These are phyloP conservation scores for Tigriopus californicus DNA, from an alignment of 2,888 invertebrate species.

Conservation along the genomic window DNA sequence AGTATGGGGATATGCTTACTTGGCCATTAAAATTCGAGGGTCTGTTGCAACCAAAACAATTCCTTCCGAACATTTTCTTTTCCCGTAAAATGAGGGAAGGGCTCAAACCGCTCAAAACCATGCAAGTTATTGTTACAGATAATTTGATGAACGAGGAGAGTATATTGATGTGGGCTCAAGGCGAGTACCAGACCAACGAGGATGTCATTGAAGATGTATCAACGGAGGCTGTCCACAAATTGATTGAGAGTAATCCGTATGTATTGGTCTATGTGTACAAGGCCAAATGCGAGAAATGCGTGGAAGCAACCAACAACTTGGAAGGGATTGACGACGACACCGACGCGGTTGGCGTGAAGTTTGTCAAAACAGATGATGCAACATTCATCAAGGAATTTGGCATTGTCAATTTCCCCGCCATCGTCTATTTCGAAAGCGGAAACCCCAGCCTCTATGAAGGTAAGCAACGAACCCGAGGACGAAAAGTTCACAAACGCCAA, in stretches of 20 bases:
- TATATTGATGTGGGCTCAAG: conserved; percentile 71
- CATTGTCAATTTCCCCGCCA: conserved; percentile 73
- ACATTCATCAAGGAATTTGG: conserved; percentile 75
- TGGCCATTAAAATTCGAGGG: too few species aligned
- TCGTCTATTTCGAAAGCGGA: conserved; percentile 81
- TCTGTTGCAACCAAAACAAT: too few species aligned
- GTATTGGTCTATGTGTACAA: conserved; percentile 86
- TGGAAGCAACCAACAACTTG: conserved; percentile 65
- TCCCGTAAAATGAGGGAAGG: too few species aligned
- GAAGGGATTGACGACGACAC: conserved; percentile 74
- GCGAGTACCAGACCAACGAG: conserved; percentile 59
- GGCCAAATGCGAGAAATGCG: conserved; percentile 74
- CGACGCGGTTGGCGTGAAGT: conserved; percentile 74
- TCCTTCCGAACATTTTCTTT: too few species aligned
- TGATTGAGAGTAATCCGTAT: conserved; percentile 74
- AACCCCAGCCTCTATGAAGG: conserved; percentile 88
- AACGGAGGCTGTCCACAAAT: conserved; percentile 48
- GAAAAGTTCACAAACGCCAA: too few species aligned
- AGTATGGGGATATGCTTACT: too few species aligned
- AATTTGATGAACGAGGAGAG: conserved; percentile 80
- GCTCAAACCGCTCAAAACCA: too few species aligned
- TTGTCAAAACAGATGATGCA: conserved; percentile 76
- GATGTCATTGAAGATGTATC: conserved; percentile 61
- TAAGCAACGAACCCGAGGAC: too few species aligned
- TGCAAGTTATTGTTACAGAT: conserved; percentile 35